Base-by-base conservation (phyloP, 30 jellyfish, hydroid and myxozoan species). In the Hydractinia echinata region DNA sequence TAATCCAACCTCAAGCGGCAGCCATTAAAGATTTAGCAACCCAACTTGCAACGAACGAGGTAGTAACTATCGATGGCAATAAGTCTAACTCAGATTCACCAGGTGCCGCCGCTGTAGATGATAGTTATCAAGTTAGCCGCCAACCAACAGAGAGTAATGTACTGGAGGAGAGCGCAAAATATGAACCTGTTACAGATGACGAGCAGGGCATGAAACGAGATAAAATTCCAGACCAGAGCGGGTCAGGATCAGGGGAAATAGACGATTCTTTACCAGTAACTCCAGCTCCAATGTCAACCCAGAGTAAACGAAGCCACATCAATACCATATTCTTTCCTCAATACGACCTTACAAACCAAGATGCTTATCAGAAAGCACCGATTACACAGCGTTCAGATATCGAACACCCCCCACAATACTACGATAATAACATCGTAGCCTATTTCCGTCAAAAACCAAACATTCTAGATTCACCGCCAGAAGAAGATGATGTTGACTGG, bases 41-140 rank as follows among this genome's bases (percentile, higher is more conserved):
- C 5, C 83, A 74, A 67, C 61, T 74, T 30, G 83, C 83, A 5
- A 74, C 83, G 10, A 74, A 74, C 58, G 83, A 74, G 21, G 83
- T 74, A 11, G 20, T 20, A 48, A n/a, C 20, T 6, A 5, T 18
- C 48, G 20, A 74, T 6, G 83, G 54, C 13, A 10, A 52, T 9
- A 7, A 53, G 10, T 67, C 58, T 30, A 54, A 74, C 10, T 55
- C 13, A 10, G 83, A 74, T 10, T 6, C 76, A 66, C 53, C 21
- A 19, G 21, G 10, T 6, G 76, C 9, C 9, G 76, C 8, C 15
- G 62, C 58, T 10, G 62, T 49, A 5, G 68, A 21, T 50, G 67
- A 74, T 11, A 30, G 19, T 9, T 51, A 6, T 6, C 74, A 7
- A 51, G 39, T 51, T 44, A 64, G 19, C 19, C 74, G 51, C 18